These are phyloP conservation scores for Podocnemis expansa DNA, from an alignment of 2,113 vertebrate genomes.

Conservation along the genomic window DNA sequence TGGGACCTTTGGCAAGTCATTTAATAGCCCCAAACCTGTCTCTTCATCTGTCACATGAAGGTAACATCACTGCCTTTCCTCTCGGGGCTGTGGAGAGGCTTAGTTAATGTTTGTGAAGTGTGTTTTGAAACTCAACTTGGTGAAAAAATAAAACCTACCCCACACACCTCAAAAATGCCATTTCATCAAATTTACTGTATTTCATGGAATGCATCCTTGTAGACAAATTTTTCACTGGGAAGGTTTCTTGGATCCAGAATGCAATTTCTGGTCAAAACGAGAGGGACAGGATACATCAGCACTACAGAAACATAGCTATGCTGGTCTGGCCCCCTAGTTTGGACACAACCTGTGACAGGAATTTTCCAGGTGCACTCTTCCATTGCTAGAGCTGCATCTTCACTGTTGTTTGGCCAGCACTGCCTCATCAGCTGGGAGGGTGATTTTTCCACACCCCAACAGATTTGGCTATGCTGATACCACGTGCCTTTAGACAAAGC, in stretches of 20 bases:
- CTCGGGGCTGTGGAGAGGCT: not conserved
- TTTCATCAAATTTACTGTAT: not conserved
- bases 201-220: not conserved
- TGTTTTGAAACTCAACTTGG: not conserved
- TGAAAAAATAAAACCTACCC: not conserved
- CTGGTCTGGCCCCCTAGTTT: no score
- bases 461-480: fast-evolving
- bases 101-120: not conserved
- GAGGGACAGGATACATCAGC: not conserved
- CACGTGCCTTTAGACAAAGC: not conserved
- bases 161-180: not conserved
- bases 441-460: not conserved
- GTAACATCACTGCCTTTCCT: not conserved
- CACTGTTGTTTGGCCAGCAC: not conserved
- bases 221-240: not conserved
- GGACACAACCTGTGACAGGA: not conserved
- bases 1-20: not conserved
- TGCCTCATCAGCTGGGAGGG: not conserved
- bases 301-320: no score
- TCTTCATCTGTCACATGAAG: not conserved
- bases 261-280: not conserved
- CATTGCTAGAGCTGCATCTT: not conserved
- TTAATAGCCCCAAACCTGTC: not conserved
- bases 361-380: not conserved
- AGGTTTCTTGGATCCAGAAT: not conserved